phyloP scores from a whole-genome alignment of 2,888 invertebrate species.

The Euclidia mi region DNA sequence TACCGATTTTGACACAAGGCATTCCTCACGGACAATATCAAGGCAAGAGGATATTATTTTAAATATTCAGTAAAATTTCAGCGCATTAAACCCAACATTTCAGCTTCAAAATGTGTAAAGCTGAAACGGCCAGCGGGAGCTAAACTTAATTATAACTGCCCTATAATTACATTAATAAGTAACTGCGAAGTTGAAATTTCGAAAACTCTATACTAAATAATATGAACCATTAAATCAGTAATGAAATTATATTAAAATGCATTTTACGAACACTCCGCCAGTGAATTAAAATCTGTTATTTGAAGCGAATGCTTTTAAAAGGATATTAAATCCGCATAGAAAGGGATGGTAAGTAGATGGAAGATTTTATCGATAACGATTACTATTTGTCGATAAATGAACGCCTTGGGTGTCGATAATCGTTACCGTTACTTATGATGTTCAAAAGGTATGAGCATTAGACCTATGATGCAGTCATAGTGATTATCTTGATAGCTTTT shows the following conservation, averaged over 20 bases:
- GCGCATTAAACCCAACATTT: not conserved
- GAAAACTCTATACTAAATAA: constrained; percentile 38
- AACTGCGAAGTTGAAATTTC: constrained; percentile 25
- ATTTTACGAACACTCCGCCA: constrained; percentile 31
- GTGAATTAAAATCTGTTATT: constrained; percentile 46
- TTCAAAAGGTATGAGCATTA: not conserved
- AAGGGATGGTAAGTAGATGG: constrained; percentile 23
- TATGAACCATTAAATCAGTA: constrained; percentile 28
- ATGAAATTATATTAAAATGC: constrained; percentile 52
- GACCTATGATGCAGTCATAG: not conserved
- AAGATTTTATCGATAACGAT: not conserved
- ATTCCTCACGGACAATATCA: not conserved
- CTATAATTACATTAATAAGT: constrained; percentile 33
- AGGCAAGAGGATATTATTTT: not conserved
- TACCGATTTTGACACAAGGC: not conserved
- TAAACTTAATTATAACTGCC: constrained; percentile 2
- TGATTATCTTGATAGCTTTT: constrained; percentile 1
- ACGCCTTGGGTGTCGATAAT: constrained; percentile 1
- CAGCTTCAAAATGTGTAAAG: not conserved
- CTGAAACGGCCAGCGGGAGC: not conserved
- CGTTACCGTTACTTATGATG: constrained; percentile 1
- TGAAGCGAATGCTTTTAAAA: constrained; percentile 38
- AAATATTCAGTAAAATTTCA: not conserved
- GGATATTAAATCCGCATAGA: constrained; percentile 37
- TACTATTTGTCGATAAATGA: not conserved